Percentiles rank a stretch among this genome's conserved stretches.
phyloP scores from a whole-genome alignment of 2,888 invertebrate genomes.

The Sthenelais limicola region DNA sequence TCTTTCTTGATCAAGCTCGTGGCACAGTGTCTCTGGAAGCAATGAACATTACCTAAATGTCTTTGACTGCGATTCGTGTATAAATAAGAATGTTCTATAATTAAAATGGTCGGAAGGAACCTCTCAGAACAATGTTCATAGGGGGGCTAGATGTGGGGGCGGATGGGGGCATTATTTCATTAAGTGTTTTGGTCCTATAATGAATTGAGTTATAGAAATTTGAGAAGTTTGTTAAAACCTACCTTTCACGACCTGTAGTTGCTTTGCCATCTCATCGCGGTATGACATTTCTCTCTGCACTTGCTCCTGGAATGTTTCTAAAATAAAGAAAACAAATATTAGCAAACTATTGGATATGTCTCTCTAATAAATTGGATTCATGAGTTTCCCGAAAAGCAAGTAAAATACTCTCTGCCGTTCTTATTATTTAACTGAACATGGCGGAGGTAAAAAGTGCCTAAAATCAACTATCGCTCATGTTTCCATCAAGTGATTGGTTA shows the following conservation, averaged over 20 bases:
- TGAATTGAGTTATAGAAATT: too few species aligned
- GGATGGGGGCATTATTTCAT: too few species aligned
- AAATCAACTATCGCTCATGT: too few species aligned
- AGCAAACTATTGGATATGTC: not conserved
- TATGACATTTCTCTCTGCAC: constrained; percentile 65
- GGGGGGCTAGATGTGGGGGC: too few species aligned
- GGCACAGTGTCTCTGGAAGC: constrained; percentile 65
- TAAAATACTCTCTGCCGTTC: not conserved
- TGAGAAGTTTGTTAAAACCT: too few species aligned
- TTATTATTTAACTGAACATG: not conserved
- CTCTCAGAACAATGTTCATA: too few species aligned
- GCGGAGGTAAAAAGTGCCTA: too few species aligned
- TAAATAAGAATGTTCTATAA: too few species aligned
- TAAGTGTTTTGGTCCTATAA: too few species aligned
- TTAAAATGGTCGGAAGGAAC: too few species aligned
- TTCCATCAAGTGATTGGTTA: too few species aligned
- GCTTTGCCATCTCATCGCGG: constrained; percentile 68
- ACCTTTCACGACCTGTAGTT: constrained; percentile 70
- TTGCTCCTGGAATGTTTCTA: constrained; percentile 68
- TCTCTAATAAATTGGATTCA: not conserved
- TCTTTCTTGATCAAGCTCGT: constrained; percentile 68
- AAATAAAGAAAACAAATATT: not conserved
- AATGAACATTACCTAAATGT: not conserved
- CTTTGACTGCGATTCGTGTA: too few species aligned
- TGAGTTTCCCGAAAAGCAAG: not conserved